Evolutionary conservation across 2,797 vertebrate species (phyloP).

Genomic region (Pitangus sulphuratus): DNA sequence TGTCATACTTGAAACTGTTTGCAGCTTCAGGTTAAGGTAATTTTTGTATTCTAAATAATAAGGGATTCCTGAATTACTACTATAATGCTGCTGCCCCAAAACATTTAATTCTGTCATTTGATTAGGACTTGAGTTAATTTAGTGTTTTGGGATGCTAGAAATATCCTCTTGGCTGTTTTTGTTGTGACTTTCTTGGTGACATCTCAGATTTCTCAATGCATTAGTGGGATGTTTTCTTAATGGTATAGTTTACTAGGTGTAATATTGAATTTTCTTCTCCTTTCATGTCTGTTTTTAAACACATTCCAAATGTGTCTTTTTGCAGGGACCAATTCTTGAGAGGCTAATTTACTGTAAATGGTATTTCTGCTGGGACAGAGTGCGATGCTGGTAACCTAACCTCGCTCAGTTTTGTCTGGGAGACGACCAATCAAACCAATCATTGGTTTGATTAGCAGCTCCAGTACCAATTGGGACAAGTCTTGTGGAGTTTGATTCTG

Average conservation of each 20-base stretch:
- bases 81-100: background rate
- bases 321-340: background rate
- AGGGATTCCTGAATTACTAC: background rate
- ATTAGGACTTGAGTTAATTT: background rate
- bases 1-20: background rate
- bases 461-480: background rate
- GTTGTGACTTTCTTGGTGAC: background rate
- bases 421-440: too few species aligned
- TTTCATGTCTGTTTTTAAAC: background rate
- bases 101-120: background rate
- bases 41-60: background rate
- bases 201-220: background rate
- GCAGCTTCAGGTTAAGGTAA: background rate
- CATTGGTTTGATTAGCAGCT: background rate
- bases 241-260: background rate
- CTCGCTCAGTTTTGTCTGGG: background rate
- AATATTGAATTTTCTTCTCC: background rate
- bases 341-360: background rate
- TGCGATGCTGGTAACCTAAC: background rate
- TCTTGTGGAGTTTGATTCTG: background rate
- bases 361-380: background rate
- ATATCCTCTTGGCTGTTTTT: background rate
- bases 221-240: background rate
- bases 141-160: background rate
- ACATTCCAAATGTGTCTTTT: background rate